Evolutionary conservation across 2,113 vertebrate species (phyloP), one percentile per base, ranked within the genome.

Genomic region (Origma solitaria): DNA sequence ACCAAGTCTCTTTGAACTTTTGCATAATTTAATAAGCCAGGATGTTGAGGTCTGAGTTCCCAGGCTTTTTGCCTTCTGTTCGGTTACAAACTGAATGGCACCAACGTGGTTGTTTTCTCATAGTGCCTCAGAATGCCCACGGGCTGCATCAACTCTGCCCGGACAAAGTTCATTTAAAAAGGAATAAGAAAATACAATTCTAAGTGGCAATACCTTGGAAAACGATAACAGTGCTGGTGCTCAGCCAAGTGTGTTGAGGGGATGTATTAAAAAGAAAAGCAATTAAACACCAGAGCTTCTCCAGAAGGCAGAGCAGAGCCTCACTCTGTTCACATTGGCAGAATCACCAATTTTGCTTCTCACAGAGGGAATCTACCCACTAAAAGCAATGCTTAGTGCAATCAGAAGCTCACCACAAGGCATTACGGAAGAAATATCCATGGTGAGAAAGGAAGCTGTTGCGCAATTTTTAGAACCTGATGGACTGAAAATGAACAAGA

Each of bases 401-500:
- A 60, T 90, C 82, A 93, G 60, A 64, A 73, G n/a, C 68, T 95
- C 90, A 91, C 88, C 92, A 86, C 57, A 71, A 76, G 56, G 83
- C 70, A 88, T 68, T 90, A 93, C 53, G 72, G 72, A 84, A 93
- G 64, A 96, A 90, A 82, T 56, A 90, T 40, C 56, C 79, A 31
- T 51, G 47, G 60, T 93, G 85, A 88, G 86, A 86, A 81, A 88
- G 64, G 85, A 83, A 94, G 82, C 44, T 51, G 54, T 88, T 79
- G 83, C 69, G 78, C 58, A 70, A 53, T 62, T 93, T 94, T 66
- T 64, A 85, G 79, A 77, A 93, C 61, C 40, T 71, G 72, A 78
- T 35, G 91, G 90, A 73, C 62, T 86, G 79, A 92, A 95, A 95
- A 95, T 70, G 87, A 94, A 80, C 66, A 80, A 61, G 54, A 65